phyloP scores from a whole-genome alignment of 2,797 vertebrate genomes.

The Diplodus sargus region DNA sequence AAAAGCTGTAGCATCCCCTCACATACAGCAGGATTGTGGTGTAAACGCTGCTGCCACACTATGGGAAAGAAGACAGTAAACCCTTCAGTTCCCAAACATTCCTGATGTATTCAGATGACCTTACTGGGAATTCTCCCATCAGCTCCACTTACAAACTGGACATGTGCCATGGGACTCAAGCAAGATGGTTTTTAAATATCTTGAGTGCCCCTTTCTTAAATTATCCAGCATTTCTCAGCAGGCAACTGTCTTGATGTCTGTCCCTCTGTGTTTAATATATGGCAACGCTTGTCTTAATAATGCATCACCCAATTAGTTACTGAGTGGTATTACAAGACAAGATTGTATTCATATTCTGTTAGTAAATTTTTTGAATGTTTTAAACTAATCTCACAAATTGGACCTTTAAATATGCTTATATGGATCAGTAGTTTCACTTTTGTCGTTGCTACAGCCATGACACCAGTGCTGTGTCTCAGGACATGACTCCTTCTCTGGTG shows the following conservation, averaged over 20 bases:
- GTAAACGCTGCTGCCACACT: not conserved
- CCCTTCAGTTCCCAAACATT: slow-evolving; percentile 59
- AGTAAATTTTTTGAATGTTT: too few species aligned
- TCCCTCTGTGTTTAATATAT: not conserved
- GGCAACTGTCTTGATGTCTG: not conserved
- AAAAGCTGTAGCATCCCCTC: not conserved
- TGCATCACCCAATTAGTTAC: too few species aligned
- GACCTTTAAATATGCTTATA: too few species aligned
- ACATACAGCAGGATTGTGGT: not conserved
- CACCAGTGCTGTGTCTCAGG: too few species aligned
- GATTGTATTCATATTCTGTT: too few species aligned
- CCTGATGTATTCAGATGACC: slow-evolving; percentile 37
- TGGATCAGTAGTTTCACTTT: too few species aligned
- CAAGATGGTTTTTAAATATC: slow-evolving; percentile 28
- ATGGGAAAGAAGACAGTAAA: slow-evolving; percentile 36
- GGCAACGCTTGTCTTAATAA: too few species aligned
- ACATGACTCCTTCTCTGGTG: too few species aligned
- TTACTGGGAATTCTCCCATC: slow-evolving; percentile 44
- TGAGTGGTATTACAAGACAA: too few species aligned
- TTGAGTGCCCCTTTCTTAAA: slow-evolving; percentile 15
- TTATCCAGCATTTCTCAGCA: not conserved
- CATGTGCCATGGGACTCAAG: slow-evolving; percentile 56
- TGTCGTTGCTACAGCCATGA: too few species aligned
- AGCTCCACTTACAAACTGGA: slow-evolving; percentile 27
- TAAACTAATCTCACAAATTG: too few species aligned